phyloP scores from a whole-genome alignment of 2,888 invertebrate species.

The Phragmatobia fuliginosa region DNA sequence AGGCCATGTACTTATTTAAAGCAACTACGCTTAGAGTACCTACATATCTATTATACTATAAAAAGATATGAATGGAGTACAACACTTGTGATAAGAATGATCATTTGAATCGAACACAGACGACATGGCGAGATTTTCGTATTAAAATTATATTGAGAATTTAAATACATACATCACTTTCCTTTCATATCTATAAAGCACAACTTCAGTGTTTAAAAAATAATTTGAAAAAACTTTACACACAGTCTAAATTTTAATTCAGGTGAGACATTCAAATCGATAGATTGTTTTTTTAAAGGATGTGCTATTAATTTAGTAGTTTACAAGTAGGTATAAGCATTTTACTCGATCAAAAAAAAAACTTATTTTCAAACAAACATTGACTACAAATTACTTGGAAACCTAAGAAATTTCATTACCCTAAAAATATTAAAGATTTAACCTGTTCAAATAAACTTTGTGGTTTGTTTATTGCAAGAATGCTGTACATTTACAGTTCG shows the following conservation, averaged over 20 bases:
- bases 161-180: background rate
- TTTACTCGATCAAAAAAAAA: background rate
- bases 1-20: background rate
- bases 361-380: too few species aligned
- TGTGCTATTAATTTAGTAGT: too few species aligned
- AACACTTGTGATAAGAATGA: conserved; percentile 6
- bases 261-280: background rate
- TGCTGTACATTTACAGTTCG: background rate
- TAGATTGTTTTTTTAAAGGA: background rate
- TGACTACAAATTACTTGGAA: background rate
- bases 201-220: background rate
- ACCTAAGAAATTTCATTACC: background rate
- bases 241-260: background rate
- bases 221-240: background rate
- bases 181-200: background rate
- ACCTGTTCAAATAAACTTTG: background rate
- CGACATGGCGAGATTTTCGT: background rate
- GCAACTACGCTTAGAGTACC: background rate
- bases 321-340: too few species aligned
- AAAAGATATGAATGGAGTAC: background rate
- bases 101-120: background rate
- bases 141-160: background rate
- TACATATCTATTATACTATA: background rate
- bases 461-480: background rate
- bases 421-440: too few species aligned